These are phyloP conservation scores for Gymnorhina tibicen DNA, from an alignment of 2,113 vertebrate species.

Conservation along the genomic window DNA sequence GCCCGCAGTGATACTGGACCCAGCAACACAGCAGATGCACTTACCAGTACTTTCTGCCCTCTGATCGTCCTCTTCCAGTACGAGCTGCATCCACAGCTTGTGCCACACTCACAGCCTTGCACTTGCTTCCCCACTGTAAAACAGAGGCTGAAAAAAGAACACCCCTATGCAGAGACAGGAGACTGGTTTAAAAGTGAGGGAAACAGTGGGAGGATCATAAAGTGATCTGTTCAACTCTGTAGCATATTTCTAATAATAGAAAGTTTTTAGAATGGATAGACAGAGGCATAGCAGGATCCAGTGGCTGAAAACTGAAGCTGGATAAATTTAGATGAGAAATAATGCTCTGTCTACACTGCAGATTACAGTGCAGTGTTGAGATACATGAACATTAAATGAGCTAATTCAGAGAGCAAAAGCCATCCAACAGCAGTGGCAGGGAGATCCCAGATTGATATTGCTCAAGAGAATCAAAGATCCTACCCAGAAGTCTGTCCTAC, in stretches of 20 bases:
- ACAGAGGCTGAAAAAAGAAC: neutral
- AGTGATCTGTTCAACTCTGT: constrained; percentile 28
- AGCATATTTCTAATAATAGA: constrained; percentile 55
- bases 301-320: constrained; percentile 32
- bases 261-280: constrained; percentile 24
- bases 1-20: neutral
- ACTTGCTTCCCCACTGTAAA: neutral
- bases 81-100: neutral
- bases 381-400: constrained; percentile 5
- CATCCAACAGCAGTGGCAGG: neutral
- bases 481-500: neutral
- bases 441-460: neutral
- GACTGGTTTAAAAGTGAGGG: neutral
- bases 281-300: constrained; percentile 35
- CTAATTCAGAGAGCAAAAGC: constrained; percentile 5
- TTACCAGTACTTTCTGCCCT: neutral
- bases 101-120: neutral
- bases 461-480: neutral
- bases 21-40: neutral
- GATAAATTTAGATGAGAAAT: constrained; percentile 53
- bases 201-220: constrained; percentile 36
- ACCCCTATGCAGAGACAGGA: neutral
- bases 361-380: neutral
- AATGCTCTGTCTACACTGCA: constrained; percentile 37
- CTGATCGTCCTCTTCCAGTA: neutral